Conservation (phyloP, 2,888 invertebrate genomes). For the Cheilosia soror region DNA sequence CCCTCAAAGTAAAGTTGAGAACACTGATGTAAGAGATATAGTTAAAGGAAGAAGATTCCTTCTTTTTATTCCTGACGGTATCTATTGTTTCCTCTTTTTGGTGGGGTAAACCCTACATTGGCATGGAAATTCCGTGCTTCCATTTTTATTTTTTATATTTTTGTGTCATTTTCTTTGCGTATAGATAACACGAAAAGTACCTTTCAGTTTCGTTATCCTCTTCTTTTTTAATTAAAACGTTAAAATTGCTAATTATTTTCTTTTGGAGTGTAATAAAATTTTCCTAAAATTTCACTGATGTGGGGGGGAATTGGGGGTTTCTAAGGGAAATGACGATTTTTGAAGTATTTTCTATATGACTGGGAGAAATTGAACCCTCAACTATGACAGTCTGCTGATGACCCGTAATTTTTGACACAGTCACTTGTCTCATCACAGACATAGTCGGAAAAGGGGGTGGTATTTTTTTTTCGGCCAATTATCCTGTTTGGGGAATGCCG, state of each 20-base stretch:
- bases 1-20: slow-evolving; percentile 36
- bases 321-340: slow-evolving; percentile 55
- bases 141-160: slow-evolving; percentile 32
- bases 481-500: slow-evolving; percentile 65
- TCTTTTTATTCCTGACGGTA: slow-evolving; percentile 29
- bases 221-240: slow-evolving; percentile 80
- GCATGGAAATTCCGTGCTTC: slow-evolving; percentile 64
- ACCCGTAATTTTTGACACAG: slow-evolving; percentile 74
- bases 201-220: slow-evolving; percentile 76
- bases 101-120: slow-evolving; percentile 47
- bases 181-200: slow-evolving; percentile 69
- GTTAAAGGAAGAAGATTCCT: slow-evolving; percentile 51
- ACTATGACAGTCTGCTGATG: slow-evolving; percentile 69
- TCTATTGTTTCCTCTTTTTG: slow-evolving; percentile 50
- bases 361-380: slow-evolving; percentile 66
- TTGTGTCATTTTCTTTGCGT: slow-evolving; percentile 58
- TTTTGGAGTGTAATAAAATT: slow-evolving; percentile 72
- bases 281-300: slow-evolving; percentile 41
- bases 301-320: not conserved
- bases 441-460: slow-evolving; percentile 28
- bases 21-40: slow-evolving; percentile 66
- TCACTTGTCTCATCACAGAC: slow-evolving; percentile 41
- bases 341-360: slow-evolving; percentile 46
- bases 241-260: slow-evolving; percentile 80
- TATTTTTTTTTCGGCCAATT: slow-evolving; percentile 53